phyloP scores from a whole-genome alignment of 2,113 vertebrate genomes.

The Sisor rabdophorus region DNA sequence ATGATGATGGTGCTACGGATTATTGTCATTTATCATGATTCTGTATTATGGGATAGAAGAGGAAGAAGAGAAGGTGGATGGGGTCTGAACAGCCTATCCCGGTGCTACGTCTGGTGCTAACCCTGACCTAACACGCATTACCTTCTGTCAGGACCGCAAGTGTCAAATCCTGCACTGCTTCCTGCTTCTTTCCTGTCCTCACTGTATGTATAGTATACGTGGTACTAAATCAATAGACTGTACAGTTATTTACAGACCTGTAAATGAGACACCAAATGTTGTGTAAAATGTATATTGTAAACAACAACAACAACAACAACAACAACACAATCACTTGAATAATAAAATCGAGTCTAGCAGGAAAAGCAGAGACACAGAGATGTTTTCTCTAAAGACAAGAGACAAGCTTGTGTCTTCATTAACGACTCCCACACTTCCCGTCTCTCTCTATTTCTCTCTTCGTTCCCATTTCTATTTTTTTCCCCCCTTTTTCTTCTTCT shows the following conservation, averaged over 20 bases:
- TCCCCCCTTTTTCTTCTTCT: slow-evolving; percentile 12
- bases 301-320: no score
- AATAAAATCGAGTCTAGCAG: slow-evolving; percentile 46
- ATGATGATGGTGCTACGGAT: slow-evolving; percentile 53
- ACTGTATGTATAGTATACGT: slow-evolving; percentile 62
- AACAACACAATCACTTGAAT: slow-evolving; percentile 51
- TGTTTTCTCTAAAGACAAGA: slow-evolving; percentile 49
- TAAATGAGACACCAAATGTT: slow-evolving; percentile 53
- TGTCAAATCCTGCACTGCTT: slow-evolving; percentile 3
- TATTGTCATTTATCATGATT: background rate
- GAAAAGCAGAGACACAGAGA: background rate
- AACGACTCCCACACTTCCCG: slow-evolving; percentile 33
- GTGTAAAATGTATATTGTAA: slow-evolving; percentile 53
- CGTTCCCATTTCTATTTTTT: background rate
- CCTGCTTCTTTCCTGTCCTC: slow-evolving; percentile 40
- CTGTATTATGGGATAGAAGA: slow-evolving; percentile 17
- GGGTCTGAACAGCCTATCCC: slow-evolving; percentile 15
- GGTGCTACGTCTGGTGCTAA: slow-evolving; percentile 34
- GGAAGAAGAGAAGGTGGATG: slow-evolving; percentile 16
- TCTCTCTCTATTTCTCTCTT: slow-evolving; percentile 33
- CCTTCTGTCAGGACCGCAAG: background rate
- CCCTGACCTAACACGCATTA: background rate
- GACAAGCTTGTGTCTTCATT: slow-evolving; percentile 55
- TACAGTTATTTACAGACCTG: slow-evolving; percentile 66
- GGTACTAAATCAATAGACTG: slow-evolving; percentile 67